phyloP scores from a whole-genome alignment of 2,797 vertebrate species.

The Sebastes vulpes region DNA sequence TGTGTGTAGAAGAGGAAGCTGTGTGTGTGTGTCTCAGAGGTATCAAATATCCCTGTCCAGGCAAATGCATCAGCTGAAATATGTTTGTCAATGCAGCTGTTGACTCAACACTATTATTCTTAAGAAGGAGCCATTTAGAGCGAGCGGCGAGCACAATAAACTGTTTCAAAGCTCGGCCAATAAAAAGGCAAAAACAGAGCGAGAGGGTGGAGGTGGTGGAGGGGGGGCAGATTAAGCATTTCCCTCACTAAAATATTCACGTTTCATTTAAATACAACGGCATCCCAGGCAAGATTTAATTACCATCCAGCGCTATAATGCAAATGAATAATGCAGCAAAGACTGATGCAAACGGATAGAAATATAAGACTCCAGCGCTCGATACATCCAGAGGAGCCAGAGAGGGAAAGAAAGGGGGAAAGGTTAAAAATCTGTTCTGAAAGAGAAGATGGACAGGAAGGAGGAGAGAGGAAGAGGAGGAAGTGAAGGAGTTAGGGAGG shows the following conservation, averaged over 20 bases:
- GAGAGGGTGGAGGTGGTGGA: neutral
- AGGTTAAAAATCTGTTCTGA: slow-evolving; percentile 39
- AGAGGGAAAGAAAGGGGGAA: slow-evolving; percentile 8
- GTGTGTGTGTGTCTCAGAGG: slow-evolving; percentile 1
- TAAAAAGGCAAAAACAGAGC: slow-evolving; percentile 43
- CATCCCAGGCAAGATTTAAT: slow-evolving; percentile 85
- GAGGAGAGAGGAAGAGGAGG: slow-evolving; percentile 17
- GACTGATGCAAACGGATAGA: slow-evolving; percentile 87
- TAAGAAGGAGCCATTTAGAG: slow-evolving; percentile 66
- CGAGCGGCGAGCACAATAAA: slow-evolving; percentile 67
- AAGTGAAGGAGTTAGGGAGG: slow-evolving; percentile 7
- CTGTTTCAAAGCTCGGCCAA: slow-evolving; percentile 59
- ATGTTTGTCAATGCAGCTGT: slow-evolving; percentile 75
- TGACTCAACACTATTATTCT: slow-evolving; percentile 75
- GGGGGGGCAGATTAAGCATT: slow-evolving; percentile 74
- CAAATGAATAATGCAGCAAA: slow-evolving; percentile 89
- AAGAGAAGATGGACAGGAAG: slow-evolving; percentile 45
- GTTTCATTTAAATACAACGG: slow-evolving; percentile 86
- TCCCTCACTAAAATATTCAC: slow-evolving; percentile 85
- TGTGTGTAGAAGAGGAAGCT: slow-evolving; percentile 30
- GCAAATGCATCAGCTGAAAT: slow-evolving; percentile 69
- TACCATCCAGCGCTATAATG: slow-evolving; percentile 84
- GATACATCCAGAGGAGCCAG: slow-evolving; percentile 16
- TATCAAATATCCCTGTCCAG: slow-evolving; percentile 63
- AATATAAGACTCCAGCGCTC: slow-evolving; percentile 67